Conservation (phyloP, 2,888 invertebrate species). For the Adelognathus sp. region DNA sequence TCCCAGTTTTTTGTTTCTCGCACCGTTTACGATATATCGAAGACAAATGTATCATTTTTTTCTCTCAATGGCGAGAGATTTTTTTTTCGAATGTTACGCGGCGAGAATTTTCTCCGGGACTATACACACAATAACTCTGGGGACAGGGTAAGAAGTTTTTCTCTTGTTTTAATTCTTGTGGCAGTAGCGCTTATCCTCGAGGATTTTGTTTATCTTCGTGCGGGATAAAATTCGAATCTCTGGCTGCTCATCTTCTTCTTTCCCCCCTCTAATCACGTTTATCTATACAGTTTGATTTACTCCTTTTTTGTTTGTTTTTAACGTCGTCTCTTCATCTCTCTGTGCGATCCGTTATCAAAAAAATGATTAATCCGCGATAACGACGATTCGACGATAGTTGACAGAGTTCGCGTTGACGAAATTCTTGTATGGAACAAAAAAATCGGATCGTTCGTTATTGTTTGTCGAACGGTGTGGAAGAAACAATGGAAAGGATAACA, state of each 20-base stretch:
- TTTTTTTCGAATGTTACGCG: constrained; percentile 7
- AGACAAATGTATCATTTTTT: constrained; percentile 21
- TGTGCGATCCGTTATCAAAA: constrained; percentile 13
- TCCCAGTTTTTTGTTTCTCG: constrained; percentile 41
- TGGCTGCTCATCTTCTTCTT: constrained; percentile 32
- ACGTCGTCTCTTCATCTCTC: constrained; percentile 25
- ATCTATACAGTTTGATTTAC: constrained; percentile 37
- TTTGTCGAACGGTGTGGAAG: not conserved
- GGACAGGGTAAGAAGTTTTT: constrained; percentile 59
- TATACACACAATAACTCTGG: constrained; percentile 62
- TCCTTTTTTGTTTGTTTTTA: constrained; percentile 18
- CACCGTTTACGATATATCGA: constrained; percentile 15
- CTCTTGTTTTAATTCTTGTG: constrained; percentile 53
- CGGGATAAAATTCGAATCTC: constrained; percentile 41
- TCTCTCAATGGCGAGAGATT: constrained; percentile 10
- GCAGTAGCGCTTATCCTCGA: constrained; percentile 59
- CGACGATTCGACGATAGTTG: constrained; percentile 1
- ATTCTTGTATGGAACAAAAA: constrained; percentile 69
- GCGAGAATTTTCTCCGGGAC: constrained; percentile 44
- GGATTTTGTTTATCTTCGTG: constrained; percentile 29
- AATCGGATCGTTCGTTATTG: constrained; percentile 61
- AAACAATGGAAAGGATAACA: not conserved
- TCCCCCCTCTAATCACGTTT: constrained; percentile 35
- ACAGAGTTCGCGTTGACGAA: constrained; percentile 44
- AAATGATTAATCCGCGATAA: constrained; percentile 13